phyloP scores from a whole-genome alignment of 2,888 invertebrate genomes.

The Nowickia ferox region DNA sequence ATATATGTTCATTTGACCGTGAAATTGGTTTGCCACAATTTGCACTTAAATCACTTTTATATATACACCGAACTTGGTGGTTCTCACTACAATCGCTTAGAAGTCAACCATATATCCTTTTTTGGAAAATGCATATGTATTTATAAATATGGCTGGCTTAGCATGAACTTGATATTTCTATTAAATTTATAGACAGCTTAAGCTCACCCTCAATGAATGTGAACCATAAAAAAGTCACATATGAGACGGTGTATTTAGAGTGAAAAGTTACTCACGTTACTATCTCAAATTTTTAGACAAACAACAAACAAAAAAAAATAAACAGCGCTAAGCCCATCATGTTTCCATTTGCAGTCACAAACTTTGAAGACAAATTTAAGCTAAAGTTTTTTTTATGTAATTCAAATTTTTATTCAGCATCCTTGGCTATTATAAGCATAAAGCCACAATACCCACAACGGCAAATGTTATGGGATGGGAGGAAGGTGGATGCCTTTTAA shows the following conservation, averaged over 20 bases:
- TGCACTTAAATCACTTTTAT: not conserved
- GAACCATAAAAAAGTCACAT: not conserved
- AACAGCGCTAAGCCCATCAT: not conserved
- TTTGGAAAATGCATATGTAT: not conserved
- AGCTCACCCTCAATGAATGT: not conserved
- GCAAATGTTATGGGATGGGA: not conserved
- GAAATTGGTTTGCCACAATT: not conserved
- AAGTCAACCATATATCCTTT: constrained; percentile 32
- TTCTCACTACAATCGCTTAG: too few relatives aligned
- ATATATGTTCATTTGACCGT: too few relatives aligned
- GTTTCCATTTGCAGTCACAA: constrained; percentile 3
- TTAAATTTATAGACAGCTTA: too few relatives aligned
- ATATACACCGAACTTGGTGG: not conserved
- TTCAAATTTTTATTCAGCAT: not conserved
- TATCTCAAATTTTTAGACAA: not conserved
- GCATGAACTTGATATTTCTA: too few relatives aligned
- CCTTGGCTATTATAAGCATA: not conserved
- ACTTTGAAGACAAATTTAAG: not conserved
- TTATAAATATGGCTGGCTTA: too few relatives aligned
- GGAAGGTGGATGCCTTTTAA: not conserved
- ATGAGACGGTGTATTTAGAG: too few relatives aligned
- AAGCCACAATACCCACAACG: not conserved
- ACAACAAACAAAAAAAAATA: not conserved
- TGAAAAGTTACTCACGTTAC: too few relatives aligned
- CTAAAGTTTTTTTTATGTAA: not conserved